Conservation (phyloP, 2,113 vertebrate genomes). For the Pelecanoides urinatrix region DNA sequence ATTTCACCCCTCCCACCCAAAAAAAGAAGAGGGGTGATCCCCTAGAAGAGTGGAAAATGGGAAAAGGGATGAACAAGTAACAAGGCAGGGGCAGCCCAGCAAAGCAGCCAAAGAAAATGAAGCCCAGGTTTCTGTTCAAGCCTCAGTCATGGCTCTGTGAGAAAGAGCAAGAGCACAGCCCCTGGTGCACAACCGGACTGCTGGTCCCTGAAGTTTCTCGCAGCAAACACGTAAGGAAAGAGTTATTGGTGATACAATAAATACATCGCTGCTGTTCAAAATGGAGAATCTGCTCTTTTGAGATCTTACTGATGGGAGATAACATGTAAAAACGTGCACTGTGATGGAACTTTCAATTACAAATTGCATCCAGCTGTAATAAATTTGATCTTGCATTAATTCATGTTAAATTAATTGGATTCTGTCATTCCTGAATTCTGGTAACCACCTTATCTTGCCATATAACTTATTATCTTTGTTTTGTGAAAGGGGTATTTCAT, state of each 20-base stretch:
- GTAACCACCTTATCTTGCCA: conserved; percentile 5
- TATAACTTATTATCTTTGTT: background rate
- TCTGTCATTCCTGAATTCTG: conserved; percentile 24
- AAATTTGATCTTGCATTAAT: conserved; percentile 29
- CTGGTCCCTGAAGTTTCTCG: background rate
- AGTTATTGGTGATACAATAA: background rate
- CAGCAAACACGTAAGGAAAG: background rate
- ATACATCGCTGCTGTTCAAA: background rate
- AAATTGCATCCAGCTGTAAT: conserved; percentile 8
- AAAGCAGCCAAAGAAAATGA: background rate
- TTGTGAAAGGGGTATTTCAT: background rate
- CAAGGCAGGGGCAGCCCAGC: background rate
- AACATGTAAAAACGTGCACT: background rate
- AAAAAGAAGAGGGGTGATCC: background rate
- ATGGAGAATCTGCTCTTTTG: background rate
- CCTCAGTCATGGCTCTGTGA: background rate
- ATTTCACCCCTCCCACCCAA: background rate
- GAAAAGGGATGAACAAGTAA: background rate
- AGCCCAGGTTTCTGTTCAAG: background rate
- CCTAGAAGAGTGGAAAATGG: background rate
- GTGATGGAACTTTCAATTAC: background rate
- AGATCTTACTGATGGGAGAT: background rate
- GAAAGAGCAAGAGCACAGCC: background rate
- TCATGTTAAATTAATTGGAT: conserved; percentile 35
- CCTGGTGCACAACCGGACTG: background rate